phyloP scores from a whole-genome alignment of 2,113 vertebrate species.

The Gracilinanus agilis region DNA sequence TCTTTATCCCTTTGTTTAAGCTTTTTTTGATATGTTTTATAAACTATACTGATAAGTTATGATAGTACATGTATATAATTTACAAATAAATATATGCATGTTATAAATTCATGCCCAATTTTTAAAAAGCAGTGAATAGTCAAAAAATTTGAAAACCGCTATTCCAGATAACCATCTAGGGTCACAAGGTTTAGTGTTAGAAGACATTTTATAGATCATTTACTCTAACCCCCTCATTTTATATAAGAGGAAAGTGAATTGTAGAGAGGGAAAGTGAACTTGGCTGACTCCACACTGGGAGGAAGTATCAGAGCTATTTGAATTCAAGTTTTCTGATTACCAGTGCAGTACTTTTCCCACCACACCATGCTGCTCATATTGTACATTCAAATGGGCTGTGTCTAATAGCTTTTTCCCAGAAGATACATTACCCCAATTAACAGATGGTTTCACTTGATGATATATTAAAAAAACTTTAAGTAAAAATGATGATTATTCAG shows the following conservation, averaged over 20 bases:
- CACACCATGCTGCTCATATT: not conserved
- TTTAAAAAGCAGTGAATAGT: not conserved
- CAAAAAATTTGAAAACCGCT: not conserved
- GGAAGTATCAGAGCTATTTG: not conserved
- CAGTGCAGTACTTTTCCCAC: not conserved
- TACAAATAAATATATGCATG: not conserved
- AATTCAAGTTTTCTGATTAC: not conserved
- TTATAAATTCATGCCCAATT: not conserved
- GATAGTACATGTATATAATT: not conserved
- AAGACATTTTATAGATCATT: not conserved
- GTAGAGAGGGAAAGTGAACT: not conserved
- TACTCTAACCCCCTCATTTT: not conserved
- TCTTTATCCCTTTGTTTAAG: not conserved
- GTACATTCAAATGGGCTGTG: not conserved
- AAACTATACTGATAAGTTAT: not conserved
- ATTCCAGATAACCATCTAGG: not conserved
- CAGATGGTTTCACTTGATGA: not conserved
- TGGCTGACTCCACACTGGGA: not conserved
- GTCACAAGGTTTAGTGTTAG: not conserved
- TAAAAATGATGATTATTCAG: not conserved
- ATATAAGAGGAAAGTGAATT: not conserved
- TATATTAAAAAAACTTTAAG: not conserved
- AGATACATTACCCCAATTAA: not conserved
- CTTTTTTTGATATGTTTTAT: not conserved
- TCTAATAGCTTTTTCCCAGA: not conserved